Evolutionary conservation across 2,113 vertebrate species (phyloP).

Genomic region (Mellivora capensis): DNA sequence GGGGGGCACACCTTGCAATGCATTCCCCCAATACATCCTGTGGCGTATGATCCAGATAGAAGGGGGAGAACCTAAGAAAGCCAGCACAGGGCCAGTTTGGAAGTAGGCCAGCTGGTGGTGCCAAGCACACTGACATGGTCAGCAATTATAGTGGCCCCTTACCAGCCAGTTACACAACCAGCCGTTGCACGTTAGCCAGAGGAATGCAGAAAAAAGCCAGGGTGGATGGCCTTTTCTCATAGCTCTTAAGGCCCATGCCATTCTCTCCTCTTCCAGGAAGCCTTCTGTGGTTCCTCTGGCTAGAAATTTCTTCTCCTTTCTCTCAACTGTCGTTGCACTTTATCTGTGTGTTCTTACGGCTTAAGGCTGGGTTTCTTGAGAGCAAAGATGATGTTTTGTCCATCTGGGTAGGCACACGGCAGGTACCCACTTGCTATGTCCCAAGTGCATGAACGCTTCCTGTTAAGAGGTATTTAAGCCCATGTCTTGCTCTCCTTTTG

Average conservation of each 20-base stretch:
- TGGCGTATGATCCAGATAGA: slow-evolving; percentile 21
- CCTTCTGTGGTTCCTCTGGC: neutral
- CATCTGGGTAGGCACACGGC: neutral
- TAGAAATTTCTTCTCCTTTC: neutral
- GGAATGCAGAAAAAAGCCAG: neutral
- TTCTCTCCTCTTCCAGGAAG: neutral
- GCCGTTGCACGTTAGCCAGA: neutral
- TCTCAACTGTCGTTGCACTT: neutral
- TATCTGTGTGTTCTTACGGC: neutral
- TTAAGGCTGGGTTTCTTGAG: neutral
- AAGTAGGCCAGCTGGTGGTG: neutral
- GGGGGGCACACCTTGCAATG: neutral
- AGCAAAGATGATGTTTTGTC: neutral
- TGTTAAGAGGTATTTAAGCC: neutral
- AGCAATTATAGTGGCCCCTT: neutral
- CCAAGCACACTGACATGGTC: neutral
- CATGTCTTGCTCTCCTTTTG: neutral
- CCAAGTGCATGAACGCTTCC: neutral
- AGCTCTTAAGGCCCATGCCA: neutral
- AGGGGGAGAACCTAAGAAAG: neutral
- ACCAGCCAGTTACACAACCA: slow-evolving; percentile 38
- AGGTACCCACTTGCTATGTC: neutral
- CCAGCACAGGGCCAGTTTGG: neutral
- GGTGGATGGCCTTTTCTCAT: neutral
- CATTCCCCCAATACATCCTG: neutral